Conservation (phyloP, 2,797 vertebrate species). For the Hylomyscus alleni region DNA sequence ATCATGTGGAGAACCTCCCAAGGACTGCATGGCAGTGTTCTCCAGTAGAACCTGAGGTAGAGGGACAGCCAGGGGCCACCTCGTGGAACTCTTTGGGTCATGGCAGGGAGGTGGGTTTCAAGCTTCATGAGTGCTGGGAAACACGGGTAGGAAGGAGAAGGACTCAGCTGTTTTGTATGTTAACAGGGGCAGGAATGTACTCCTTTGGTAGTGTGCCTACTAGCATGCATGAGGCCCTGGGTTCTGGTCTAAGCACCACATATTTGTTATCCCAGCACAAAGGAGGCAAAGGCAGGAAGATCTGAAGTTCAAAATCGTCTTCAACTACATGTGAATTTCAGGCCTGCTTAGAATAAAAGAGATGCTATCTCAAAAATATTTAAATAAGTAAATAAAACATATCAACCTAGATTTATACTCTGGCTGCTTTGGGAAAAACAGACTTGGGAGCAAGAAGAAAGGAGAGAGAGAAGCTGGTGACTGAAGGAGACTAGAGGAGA, state of each 20-base stretch:
- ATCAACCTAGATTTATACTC: not conserved
- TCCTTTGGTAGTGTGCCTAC: not conserved
- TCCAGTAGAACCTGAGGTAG: not conserved
- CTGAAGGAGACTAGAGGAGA: not conserved
- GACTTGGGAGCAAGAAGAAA: not conserved
- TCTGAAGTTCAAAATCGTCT: not conserved
- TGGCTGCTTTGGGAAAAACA: not conserved
- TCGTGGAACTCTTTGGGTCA: too few relatives aligned
- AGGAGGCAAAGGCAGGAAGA: not conserved
- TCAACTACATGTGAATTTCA: not conserved
- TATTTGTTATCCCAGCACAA: not conserved
- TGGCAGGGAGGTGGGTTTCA: not conserved
- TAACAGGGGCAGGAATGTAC: not conserved
- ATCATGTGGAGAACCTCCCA: not conserved
- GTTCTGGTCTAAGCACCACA: not conserved
- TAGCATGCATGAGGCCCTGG: not conserved
- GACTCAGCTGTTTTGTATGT: not conserved
- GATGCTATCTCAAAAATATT: not conserved
- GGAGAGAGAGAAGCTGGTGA: not conserved
- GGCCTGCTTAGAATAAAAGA: not conserved
- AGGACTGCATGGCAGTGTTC: not conserved
- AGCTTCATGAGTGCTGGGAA: not conserved
- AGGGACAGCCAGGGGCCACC: not conserved
- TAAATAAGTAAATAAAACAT: not conserved
- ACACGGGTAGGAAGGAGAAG: not conserved